Conservation (phyloP, 2,113 vertebrate genomes). For the Noturus placidus region DNA sequence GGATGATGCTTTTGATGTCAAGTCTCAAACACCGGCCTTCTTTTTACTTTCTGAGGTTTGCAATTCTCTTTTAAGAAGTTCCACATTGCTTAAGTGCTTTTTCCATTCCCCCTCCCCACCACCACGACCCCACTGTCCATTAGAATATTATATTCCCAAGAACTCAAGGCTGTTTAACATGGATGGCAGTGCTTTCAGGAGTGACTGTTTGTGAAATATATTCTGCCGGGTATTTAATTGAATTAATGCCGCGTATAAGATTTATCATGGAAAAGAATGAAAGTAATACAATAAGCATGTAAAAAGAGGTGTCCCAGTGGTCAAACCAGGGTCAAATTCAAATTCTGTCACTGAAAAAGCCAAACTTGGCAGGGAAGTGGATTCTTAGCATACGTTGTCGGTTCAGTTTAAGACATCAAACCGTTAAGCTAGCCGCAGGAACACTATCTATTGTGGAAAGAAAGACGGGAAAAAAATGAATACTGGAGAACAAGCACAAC, state of each 20-base stretch:
- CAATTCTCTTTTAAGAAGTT: constrained; percentile 22
- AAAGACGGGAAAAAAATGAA: neutral
- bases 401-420: constrained; percentile 55
- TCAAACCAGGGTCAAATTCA: constrained; percentile 3
- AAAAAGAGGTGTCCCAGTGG: neutral
- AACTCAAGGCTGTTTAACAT: neutral
- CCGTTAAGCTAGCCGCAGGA: constrained; percentile 17
- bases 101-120: neutral
- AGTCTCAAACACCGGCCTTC: constrained; percentile 46
- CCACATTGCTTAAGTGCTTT: constrained; percentile 22
- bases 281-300: constrained; percentile 26
- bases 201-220: constrained; percentile 11
- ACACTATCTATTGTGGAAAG: neutral
- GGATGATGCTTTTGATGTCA: constrained; percentile 65
- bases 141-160: constrained; percentile 6
- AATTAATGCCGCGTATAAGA: no score
- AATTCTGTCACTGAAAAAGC: constrained; percentile 17
- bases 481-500: neutral
- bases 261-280: constrained; percentile 23
- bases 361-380: constrained; percentile 31
- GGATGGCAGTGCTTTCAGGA: neutral
- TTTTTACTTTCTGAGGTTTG: constrained; percentile 7
- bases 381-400: constrained; percentile 57
- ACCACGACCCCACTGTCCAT: neutral
- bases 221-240: neutral